phyloP scores from a whole-genome alignment of 2,888 invertebrate genomes.

The Argynnis bischoffii region DNA sequence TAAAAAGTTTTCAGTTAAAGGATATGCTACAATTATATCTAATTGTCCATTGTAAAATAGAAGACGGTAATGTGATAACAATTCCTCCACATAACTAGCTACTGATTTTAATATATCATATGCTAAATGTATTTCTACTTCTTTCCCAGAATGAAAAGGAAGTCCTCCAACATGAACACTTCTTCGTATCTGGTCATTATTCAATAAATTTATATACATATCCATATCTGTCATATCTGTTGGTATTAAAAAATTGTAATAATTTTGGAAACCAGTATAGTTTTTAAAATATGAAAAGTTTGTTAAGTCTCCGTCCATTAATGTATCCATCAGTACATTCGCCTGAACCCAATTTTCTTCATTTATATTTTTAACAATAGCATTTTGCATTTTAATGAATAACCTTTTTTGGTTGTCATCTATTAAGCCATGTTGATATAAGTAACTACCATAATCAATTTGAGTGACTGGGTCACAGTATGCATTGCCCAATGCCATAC shows the following conservation, averaged over 20 bases:
- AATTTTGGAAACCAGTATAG: conserved; percentile 88
- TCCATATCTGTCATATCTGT: conserved; percentile 72
- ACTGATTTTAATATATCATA: conserved; percentile 83
- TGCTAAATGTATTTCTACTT: conserved; percentile 77
- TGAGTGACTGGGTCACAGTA: conserved; percentile 78
- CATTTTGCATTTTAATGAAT: conserved; percentile 83
- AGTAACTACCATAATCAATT: conserved; percentile 73
- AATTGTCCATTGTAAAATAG: conserved; percentile 86
- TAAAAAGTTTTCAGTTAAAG: conserved; percentile 84
- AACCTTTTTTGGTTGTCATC: conserved; percentile 80
- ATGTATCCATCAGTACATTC: conserved; percentile 85
- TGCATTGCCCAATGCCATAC: conserved; percentile 79
- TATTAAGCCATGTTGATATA: conserved; percentile 77
- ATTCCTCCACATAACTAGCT: conserved; percentile 65
- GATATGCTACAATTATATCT: conserved; percentile 85
- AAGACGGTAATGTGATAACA: conserved; percentile 77
- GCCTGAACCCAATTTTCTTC: conserved; percentile 85
- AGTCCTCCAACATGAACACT: conserved; percentile 84
- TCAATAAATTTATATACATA: conserved; percentile 57
- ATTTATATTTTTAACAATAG: conserved; percentile 82
- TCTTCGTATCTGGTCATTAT: conserved; percentile 66
- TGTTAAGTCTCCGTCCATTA: conserved; percentile 77
- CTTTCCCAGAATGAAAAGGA: conserved; percentile 71
- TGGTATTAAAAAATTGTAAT: conserved; percentile 86
- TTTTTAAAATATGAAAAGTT: conserved; percentile 82